Conservation (phyloP, 2,113 vertebrate species). For the Tachysurus fulvidraco region DNA sequence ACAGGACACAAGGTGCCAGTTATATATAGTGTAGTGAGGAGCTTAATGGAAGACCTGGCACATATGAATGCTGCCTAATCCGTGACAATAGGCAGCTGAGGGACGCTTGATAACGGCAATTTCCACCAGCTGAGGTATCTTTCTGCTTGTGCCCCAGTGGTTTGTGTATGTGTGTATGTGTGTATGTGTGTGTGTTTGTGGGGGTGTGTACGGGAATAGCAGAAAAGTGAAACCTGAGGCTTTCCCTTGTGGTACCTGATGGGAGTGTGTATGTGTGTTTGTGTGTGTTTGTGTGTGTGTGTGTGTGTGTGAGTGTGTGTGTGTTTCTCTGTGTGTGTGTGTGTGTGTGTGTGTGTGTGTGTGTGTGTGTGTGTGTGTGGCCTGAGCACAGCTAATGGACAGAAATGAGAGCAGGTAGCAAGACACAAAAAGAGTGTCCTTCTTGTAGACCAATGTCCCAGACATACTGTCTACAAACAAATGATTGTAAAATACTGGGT, state of each 20-base stretch:
- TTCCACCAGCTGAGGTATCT: slow-evolving; percentile 32
- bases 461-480: slow-evolving; percentile 16
- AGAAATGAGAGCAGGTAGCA: slow-evolving; percentile 32
- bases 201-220: slow-evolving; percentile 33
- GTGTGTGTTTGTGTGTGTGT: background rate
- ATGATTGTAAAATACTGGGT: background rate
- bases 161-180: slow-evolving; percentile 20
- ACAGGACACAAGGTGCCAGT: slow-evolving; percentile 64
- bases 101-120: slow-evolving; percentile 50
- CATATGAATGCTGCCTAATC: slow-evolving; percentile 53
- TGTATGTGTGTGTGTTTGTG: slow-evolving; percentile 19
- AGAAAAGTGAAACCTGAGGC: slow-evolving; percentile 46
- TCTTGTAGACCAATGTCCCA: background rate
- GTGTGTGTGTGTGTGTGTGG: slow-evolving; percentile 5
- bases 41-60: slow-evolving; percentile 57
- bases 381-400: background rate
- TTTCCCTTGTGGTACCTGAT: slow-evolving; percentile 40
- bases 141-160: slow-evolving; percentile 9
- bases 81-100: slow-evolving; percentile 59
- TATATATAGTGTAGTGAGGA: slow-evolving; percentile 60
- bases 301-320: slow-evolving; percentile 4
- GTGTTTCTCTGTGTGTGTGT: no score
- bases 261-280: background rate
- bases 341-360: background rate
- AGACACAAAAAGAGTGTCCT: slow-evolving; percentile 24